phyloP scores from a whole-genome alignment of 2,797 vertebrate species.

The Amblyraja radiata region DNA sequence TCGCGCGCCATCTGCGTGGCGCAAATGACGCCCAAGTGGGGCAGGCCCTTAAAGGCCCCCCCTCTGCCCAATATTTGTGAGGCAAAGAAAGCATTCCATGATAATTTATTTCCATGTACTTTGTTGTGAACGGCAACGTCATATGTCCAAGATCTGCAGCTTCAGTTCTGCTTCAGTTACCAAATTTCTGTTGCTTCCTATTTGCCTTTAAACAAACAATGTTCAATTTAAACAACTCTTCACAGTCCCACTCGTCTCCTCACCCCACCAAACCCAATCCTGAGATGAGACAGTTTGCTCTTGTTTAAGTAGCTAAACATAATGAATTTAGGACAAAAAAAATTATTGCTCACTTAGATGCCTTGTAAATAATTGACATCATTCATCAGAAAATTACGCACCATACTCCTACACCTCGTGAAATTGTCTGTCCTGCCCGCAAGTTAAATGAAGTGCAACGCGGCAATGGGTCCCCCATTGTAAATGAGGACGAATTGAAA shows the following conservation, averaged over 20 bases:
- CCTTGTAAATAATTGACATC: conserved; percentile 16
- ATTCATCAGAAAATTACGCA: background rate
- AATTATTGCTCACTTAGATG: conserved; percentile 1
- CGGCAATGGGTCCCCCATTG: background rate
- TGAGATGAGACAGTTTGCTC: background rate
- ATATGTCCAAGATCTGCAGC: background rate
- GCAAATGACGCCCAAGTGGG: no score
- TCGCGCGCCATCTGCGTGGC: no score
- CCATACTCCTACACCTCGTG: background rate
- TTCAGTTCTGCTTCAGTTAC: background rate
- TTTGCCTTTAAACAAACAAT: background rate
- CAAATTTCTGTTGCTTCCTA: background rate
- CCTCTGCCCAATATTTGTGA: background rate
- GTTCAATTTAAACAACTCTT: background rate
- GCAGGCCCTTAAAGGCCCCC: no score
- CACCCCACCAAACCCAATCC: background rate
- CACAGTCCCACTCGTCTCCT: no score
- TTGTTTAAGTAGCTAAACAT: background rate
- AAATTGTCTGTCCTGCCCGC: background rate
- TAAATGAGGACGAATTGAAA: background rate
- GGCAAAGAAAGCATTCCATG: background rate
- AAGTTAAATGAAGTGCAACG: conserved; percentile 9
- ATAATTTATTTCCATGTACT: background rate
- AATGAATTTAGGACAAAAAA: background rate
- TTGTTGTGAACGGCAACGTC: background rate